phyloP scores from a whole-genome alignment of 2,797 vertebrate species.

The Aphelocoma californica region DNA sequence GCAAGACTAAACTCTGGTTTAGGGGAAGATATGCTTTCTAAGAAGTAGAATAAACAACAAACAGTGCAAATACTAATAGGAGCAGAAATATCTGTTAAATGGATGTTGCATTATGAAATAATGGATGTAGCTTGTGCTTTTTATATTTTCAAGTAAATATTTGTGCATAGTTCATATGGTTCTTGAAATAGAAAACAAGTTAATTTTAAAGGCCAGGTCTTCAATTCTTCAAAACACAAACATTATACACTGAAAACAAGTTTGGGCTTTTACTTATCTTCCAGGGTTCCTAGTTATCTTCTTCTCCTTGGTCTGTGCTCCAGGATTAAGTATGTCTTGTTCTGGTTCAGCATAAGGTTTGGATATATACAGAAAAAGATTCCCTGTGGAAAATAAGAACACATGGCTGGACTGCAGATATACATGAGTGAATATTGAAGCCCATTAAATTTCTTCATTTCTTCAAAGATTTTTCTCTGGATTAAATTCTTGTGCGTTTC shows the following conservation, averaged over 20 bases:
- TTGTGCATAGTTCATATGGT: not conserved
- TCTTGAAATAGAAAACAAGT: not conserved
- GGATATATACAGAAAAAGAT: not conserved
- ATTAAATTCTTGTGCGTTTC: not conserved
- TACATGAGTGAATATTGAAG: not conserved
- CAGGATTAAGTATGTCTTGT: not conserved
- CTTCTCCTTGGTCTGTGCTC: not conserved
- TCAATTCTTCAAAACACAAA: not conserved
- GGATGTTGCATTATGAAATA: not conserved
- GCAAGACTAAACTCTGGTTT: not conserved
- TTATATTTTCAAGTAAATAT: not conserved
- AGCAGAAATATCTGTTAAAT: not conserved
- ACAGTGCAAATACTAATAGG: not conserved
- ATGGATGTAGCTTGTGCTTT: not conserved
- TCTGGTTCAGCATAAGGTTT: not conserved
- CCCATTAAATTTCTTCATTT: not conserved
- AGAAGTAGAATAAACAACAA: not conserved
- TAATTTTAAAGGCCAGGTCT: not conserved
- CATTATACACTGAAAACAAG: not conserved
- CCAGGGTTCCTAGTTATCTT: not conserved
- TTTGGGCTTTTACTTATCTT: not conserved
- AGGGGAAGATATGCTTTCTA: not conserved
- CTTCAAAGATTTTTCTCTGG: not conserved
- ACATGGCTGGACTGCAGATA: not conserved
- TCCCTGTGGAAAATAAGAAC: not conserved